phyloP scores from a whole-genome alignment of 2,797 vertebrate genomes.

The Silurus lanzhouensis region DNA sequence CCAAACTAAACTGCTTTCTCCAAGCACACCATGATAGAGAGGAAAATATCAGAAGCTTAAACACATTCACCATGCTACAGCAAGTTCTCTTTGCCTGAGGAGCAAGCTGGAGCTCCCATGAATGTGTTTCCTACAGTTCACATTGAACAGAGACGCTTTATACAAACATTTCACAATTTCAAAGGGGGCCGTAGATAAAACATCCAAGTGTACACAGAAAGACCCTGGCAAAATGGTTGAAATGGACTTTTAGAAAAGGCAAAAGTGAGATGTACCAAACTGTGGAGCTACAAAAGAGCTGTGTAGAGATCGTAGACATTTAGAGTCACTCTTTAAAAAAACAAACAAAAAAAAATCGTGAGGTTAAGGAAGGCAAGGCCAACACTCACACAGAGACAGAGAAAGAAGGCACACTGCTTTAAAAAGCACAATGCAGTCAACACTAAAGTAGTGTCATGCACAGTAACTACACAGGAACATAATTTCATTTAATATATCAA shows the following conservation, averaged over 20 bases:
- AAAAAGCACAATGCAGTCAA: slow-evolving; percentile 65
- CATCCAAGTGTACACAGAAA: slow-evolving; percentile 28
- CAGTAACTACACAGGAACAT: slow-evolving; percentile 30
- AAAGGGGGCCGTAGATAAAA: slow-evolving; percentile 46
- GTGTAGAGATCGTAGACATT: slow-evolving; percentile 38
- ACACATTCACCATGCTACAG: slow-evolving; percentile 2
- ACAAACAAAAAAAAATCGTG: background rate
- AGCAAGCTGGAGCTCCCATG: background rate
- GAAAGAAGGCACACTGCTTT: slow-evolving; percentile 79
- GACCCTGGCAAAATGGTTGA: slow-evolving; percentile 23
- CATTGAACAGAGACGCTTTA: slow-evolving; percentile 15
- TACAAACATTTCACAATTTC: slow-evolving; percentile 25
- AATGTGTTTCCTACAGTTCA: slow-evolving; percentile 25
- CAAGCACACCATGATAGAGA: slow-evolving; percentile 35
- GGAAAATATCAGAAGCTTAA: slow-evolving; percentile 4
- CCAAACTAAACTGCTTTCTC: slow-evolving; percentile 32
- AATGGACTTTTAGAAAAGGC: slow-evolving; percentile 39
- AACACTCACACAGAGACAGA: slow-evolving; percentile 70
- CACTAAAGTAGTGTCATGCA: slow-evolving; percentile 65
- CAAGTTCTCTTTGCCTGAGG: slow-evolving; percentile 17
- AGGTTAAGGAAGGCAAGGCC: slow-evolving; percentile 42
- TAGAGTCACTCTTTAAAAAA: slow-evolving; percentile 36
- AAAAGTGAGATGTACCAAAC: slow-evolving; percentile 20
- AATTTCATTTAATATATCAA: slow-evolving; percentile 41
- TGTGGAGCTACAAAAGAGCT: slow-evolving; percentile 28